These are phyloP conservation scores for Hypotaenidia okinawae DNA, from an alignment of 2,797 vertebrate genomes.

Conservation along the genomic window DNA sequence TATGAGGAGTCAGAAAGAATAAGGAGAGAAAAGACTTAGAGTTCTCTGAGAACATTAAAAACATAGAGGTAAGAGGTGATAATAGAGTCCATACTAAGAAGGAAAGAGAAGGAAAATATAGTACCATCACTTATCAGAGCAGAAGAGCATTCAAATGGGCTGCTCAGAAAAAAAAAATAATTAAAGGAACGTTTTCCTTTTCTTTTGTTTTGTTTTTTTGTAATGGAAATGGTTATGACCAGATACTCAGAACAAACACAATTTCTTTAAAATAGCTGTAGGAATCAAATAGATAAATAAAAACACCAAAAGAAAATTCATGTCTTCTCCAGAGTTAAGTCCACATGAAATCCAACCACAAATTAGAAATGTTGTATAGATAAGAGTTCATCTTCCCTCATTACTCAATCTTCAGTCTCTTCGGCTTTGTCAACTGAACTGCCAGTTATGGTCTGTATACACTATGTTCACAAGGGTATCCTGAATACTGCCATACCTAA, in stretches of 20 bases:
- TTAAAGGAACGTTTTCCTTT: rapidly evolving
- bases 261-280: neutral
- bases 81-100: neutral
- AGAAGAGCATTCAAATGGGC: neutral
- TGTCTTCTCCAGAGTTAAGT: neutral
- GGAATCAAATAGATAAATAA: neutral
- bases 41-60: neutral
- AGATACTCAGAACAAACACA: neutral
- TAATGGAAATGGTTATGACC: neutral
- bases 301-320: neutral
- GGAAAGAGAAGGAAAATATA: neutral
- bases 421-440: neutral
- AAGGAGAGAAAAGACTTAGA: neutral
- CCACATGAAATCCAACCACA: neutral
- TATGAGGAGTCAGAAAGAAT: neutral
- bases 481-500: neutral
- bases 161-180: neutral
- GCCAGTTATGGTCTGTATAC: neutral
- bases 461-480: neutral
- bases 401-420: neutral
- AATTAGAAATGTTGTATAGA: neutral
- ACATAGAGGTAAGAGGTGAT: neutral
- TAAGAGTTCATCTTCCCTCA: neutral
- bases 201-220: neutral
- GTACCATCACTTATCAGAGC: neutral